phyloP scores from a whole-genome alignment of 2,888 invertebrate species.

The Petrolisthes cinctipes region DNA sequence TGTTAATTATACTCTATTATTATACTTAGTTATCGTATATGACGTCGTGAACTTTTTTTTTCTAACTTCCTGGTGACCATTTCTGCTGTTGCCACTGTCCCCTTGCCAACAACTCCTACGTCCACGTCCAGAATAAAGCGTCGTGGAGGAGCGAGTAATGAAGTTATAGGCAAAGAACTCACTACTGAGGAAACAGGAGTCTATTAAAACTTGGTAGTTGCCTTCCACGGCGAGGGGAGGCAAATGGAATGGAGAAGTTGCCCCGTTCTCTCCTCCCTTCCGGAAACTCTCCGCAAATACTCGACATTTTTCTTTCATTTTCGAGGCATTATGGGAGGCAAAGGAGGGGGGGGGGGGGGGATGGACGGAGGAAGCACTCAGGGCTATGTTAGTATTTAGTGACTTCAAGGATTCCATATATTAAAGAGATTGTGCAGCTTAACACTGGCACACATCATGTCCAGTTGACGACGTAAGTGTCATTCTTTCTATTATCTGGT shows the following conservation, averaged over 20 bases:
- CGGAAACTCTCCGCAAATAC: constrained; percentile 12
- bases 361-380: background rate
- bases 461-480: no score
- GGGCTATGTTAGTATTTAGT: no score
- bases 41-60: no score
- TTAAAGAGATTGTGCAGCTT: no score
- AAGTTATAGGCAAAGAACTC: constrained; percentile 23
- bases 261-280: constrained; percentile 10
- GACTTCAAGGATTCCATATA: no score
- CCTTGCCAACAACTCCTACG: background rate
- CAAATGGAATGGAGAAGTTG: background rate
- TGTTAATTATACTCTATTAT: no score
- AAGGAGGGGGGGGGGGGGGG: background rate
- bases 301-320: constrained; percentile 11
- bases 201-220: constrained; percentile 33
- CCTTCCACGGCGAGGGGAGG: constrained; percentile 5
- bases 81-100: no score
- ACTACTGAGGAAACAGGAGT: constrained; percentile 18
- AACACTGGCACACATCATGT: no score
- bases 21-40: no score
- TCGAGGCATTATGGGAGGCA: background rate
- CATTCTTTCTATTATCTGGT: no score
- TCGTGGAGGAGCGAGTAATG: background rate
- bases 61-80: no score
- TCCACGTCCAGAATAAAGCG: constrained; percentile 11